Evolutionary conservation across 2,888 invertebrate species (phyloP).

Genomic region (Thymelicus sylvestris): DNA sequence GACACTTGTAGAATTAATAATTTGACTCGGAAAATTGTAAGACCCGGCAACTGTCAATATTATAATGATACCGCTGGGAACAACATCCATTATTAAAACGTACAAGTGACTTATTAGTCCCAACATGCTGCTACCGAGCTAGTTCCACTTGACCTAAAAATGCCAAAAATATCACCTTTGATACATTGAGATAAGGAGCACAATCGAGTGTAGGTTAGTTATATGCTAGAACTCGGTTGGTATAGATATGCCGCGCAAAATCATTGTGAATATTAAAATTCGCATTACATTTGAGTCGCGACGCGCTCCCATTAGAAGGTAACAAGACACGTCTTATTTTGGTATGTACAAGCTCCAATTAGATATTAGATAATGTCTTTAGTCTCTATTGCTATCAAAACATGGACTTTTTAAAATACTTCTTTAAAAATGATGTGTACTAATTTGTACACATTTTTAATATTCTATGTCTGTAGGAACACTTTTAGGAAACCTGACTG

Average conservation of each 20-base stretch:
- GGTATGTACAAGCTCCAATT: constrained; percentile 54
- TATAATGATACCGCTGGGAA: constrained; percentile 52
- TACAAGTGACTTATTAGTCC: constrained; percentile 78
- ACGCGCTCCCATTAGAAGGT: constrained; percentile 66
- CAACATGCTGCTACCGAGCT: constrained; percentile 51
- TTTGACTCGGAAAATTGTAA: not conserved
- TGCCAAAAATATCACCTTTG: constrained; percentile 19
- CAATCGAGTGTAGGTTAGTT: constrained; percentile 1
- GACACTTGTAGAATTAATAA: not conserved
- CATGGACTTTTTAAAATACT: too few species aligned
- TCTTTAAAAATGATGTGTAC: too few species aligned
- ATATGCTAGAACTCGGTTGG: not conserved
- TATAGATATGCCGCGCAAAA: constrained; percentile 49
- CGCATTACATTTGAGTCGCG: constrained; percentile 56
- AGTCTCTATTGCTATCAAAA: constrained; percentile 42
- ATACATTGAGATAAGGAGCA: constrained; percentile 8
- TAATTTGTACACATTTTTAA: too few species aligned
- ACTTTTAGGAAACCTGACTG: too few species aligned
- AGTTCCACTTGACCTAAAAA: constrained; percentile 27
- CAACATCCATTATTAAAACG: constrained; percentile 57
- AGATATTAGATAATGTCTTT: constrained; percentile 43
- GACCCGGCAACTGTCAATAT: constrained; percentile 43
- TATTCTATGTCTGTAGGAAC: too few species aligned
- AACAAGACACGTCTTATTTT: constrained; percentile 66
- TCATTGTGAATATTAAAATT: constrained; percentile 67